Base-by-base conservation (phyloP, 2,797 vertebrate species). In the Xerus rutilus region DNA sequence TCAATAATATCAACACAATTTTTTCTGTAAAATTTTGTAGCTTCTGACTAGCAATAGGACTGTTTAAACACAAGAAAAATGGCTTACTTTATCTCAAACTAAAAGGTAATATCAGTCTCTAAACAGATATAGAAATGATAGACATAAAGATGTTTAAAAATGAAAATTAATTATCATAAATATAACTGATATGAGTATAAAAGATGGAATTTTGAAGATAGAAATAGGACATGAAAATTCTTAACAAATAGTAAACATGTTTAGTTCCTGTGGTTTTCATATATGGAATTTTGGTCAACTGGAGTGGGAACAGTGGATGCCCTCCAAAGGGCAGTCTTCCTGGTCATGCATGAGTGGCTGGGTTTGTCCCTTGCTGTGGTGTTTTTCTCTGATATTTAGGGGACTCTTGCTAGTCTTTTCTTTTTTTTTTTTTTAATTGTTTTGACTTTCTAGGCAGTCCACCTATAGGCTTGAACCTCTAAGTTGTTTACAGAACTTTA, bases 281-380 rank as follows among this genome's bases (percentile, higher is more conserved):
- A 23, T 81, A 8, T 11, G 9, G 14, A 35, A 15, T 69, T 7
- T 17, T n/a, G 43, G 47, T 5, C 65, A 78, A 14, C 7, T n/a
- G 23, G 4, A 43, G 49, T 52, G 12, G 5, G 3, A 15, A 2
- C 0, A 57, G 17, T 8, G 23, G 7, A 84, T 17, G 13, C 0
- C 1, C 20, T 59, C 5, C 13, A 2, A 25, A 30, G 23, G 14
- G 18, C 2, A 65, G 13, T 28, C 21, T 45, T 70, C 28, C 5
- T 39, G n/a, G n/a, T 15, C 21, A 5, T 0, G 1, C 18, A 6
- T 6, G 7, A 5, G 17, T 4, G 7, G 13, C n/a, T 79, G 45
- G 11, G 13, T 15, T n/a, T 69, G 15, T 52, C 6, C 14, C 14
- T 62, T 70, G 23, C 6, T 54, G 2, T 81, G 25, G 0, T 64